Base-by-base conservation (phyloP, 2,113 vertebrate species). In the Australoheros scitulus region DNA sequence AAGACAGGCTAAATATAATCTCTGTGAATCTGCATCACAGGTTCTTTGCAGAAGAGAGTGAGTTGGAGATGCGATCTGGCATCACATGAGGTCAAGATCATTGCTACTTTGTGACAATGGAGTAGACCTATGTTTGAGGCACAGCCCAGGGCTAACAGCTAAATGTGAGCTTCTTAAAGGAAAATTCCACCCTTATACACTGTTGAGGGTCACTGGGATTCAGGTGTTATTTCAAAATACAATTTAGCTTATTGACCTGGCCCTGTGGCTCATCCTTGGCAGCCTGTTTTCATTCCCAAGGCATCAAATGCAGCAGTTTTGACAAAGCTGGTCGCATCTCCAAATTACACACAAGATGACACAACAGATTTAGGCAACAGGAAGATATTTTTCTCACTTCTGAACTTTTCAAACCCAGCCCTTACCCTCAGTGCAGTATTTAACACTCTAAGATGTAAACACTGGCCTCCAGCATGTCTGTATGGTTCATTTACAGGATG, bases 1-100 rank as follows among this genome's bases (percentile, higher is more conserved):
- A 86, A 93, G 88, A 92, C 92, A 56, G 79, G 77, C 92, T 95
- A 94, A 90, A 94, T 92, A 88, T 94, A 94, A 89, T 90, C 81
- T 79, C 84, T 77, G 88, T 92, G 91, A 92, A 88, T 93, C 82
- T 90, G 92, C 90, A 93, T 92, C 76, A 79, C 90, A 90, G 85
- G 81, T 91, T 91, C 80, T 79, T 32, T 72, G 88, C 77, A 79
- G 91, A 77, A 68, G 50, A 77, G 80, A 80, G 79, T 32, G 87
- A 91, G 84, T 77, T 83, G 38, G 84, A 85, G 52, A 17, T 81
- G 75, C 43, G 83, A 81, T 87, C 57, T 84, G 65, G 81, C 68
- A 88, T 88, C 84, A 85, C 87, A 76, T 0, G 47, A 93, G 90
- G 91, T 92, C 89, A 88, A 89, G 89, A 87, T 88, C 84, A 87